Evolutionary conservation across 2,113 vertebrate species (phyloP).

Genomic region (Ochotona princeps): DNA sequence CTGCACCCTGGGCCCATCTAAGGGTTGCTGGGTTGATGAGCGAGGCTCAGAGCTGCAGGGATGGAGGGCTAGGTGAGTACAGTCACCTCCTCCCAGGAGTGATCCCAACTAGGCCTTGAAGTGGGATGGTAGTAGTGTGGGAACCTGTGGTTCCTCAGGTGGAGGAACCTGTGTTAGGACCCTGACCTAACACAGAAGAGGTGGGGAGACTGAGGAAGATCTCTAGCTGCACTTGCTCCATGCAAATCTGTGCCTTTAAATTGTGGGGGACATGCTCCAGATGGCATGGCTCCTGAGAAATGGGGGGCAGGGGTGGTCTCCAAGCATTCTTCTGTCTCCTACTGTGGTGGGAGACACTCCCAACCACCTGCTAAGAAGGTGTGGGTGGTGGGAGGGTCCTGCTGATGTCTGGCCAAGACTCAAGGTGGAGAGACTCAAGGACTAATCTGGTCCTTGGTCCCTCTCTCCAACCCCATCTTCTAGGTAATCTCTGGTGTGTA

Average conservation of each 20-base stretch:
- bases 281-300: not conserved
- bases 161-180: too few species aligned
- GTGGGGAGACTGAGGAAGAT: not conserved
- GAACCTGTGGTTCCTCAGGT: not conserved
- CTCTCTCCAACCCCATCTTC: too few species aligned
- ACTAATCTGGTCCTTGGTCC: not conserved
- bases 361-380: not conserved
- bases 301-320: too few species aligned
- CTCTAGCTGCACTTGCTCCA: not conserved
- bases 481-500: not conserved
- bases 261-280: too few species aligned
- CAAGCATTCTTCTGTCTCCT: not conserved
- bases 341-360: not conserved
- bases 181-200: not conserved
- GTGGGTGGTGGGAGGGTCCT: not conserved
- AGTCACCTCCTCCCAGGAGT: not conserved
- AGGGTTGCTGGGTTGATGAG: not conserved
- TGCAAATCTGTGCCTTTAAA: not conserved
- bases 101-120: not conserved
- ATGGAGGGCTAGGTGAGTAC: rapidly evolving
- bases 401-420: not conserved
- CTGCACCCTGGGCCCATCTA: not conserved
- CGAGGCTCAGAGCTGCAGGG: not conserved
- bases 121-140: too few species aligned
- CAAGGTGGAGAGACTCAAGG: not conserved